Evolutionary conservation across 2,888 invertebrate species (phyloP), one percentile per base, ranked within the genome.

Genomic region (Cheilosia urbana): DNA sequence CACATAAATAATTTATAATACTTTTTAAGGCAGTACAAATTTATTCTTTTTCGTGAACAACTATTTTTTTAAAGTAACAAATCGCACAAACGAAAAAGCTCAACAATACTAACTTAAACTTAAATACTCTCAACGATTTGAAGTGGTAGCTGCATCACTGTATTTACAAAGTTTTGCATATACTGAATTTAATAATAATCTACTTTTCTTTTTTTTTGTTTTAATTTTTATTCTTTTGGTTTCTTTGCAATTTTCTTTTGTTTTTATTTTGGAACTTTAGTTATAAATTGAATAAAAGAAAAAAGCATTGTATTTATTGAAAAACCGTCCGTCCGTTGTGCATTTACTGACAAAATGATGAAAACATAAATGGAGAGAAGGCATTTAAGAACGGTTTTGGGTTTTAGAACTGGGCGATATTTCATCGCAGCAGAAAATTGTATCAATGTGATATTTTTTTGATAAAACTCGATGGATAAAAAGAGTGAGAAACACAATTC

Each of bases 91-190:
- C 55, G 19, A 58, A 65, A 73, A 47, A 15, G 53, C 34, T 30
- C 24, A 80, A 73, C 34, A 47, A 66, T 40, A 45, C 49, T 45
- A 57, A 75, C 11, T 58, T 17, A 42, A 11, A 72, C 21, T 58
- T 21, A 76, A 83, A 78, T 83, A 83, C 83, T 83, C 82, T 72
- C 15, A 66, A 42, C 19, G 34, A 65, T 51, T 72, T 42, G 42
- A 47, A 51, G 58, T 45, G 78, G 83, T 78, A 78, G 72, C 62
- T 73, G 68, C 78, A 65, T 72, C 66, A 73, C 83, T 47, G 75
- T 66, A 57, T 76, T 75, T 27, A 53, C 27, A 62, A 58, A 75
- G 15, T 66, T 62, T 83, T 78, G 66, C 57, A 37, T 24, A 71
- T 45, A 76, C 27, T 71, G 40, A 55, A 79, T 69, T 77, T 53